Percentiles rank a stretch among this genome's conserved stretches.
Conservation (phyloP, 2,888 invertebrate genomes). For the Aphrophora alni region DNA sequence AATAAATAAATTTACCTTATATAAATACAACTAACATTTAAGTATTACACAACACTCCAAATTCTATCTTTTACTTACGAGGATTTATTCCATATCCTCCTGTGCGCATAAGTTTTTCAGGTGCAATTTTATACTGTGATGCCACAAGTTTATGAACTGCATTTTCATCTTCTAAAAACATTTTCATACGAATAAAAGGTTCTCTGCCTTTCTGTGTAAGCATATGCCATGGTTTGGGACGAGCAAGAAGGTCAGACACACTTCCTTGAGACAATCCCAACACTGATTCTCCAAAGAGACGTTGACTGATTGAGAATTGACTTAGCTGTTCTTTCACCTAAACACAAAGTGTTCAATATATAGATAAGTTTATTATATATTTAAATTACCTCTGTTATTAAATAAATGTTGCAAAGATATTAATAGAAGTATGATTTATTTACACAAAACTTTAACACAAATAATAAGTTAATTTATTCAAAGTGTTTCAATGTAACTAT, state of each 20-base stretch:
- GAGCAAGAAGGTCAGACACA: slow-evolving; percentile 94
- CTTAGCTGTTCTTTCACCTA: slow-evolving; percentile 91
- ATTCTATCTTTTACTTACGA: slow-evolving; percentile 61
- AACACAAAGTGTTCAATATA: neutral
- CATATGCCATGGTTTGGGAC: slow-evolving; percentile 99
- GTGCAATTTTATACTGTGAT: slow-evolving; percentile 97
- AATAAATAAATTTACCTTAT: too few species aligned
- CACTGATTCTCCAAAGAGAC: slow-evolving; percentile 98
- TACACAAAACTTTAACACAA: too few species aligned
- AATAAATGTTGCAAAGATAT: too few species aligned
- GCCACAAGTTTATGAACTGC: slow-evolving; percentile 95
- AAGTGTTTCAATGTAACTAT: too few species aligned
- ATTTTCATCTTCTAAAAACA: slow-evolving; percentile 95
- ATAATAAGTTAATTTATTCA: too few species aligned
- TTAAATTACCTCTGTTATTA: too few species aligned
- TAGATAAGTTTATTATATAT: too few species aligned
- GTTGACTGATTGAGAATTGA: slow-evolving; percentile 96
- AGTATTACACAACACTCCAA: too few species aligned
- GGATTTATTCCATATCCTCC: slow-evolving; percentile 84
- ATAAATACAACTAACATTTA: too few species aligned
- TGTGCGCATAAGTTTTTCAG: slow-evolving; percentile 96
- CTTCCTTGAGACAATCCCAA: slow-evolving; percentile 95
- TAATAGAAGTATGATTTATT: too few species aligned
- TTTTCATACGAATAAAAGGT: slow-evolving; percentile 97
- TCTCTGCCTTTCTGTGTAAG: slow-evolving; percentile 92